Percentiles rank a stretch among this genome's conserved stretches.
These are phyloP conservation scores for Etheostoma nigrum DNA, from an alignment of 2,797 vertebrate genomes.

Conservation along the genomic window DNA sequence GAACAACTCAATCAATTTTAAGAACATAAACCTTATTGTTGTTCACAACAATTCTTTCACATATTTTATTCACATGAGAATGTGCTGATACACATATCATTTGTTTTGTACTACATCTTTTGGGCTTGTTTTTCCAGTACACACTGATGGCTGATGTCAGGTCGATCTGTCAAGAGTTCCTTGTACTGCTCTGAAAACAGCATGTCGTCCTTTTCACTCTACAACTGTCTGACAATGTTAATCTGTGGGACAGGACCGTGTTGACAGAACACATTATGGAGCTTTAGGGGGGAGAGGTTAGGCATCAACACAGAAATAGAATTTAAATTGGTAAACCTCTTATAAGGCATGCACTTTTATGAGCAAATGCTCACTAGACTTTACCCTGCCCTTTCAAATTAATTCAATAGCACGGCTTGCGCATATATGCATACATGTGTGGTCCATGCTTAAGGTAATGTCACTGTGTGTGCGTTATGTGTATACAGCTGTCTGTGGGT, in stretches of 20 bases:
- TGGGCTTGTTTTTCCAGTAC: conserved; percentile 10
- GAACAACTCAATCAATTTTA: conserved; percentile 54
- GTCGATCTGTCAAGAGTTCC: conserved; percentile 49
- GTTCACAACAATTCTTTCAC: conserved; percentile 1
- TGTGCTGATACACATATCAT: neutral
- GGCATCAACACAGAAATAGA: conserved; percentile 69
- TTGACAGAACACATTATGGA: conserved; percentile 73
- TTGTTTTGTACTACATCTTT: too few species aligned
- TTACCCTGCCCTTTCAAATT: conserved; percentile 64
- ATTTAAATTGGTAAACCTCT: conserved; percentile 78
- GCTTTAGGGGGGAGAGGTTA: conserved; percentile 74
- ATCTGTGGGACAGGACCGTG: conserved; percentile 59
- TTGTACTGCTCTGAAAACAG: conserved; percentile 50
- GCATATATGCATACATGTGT: conserved; percentile 40
- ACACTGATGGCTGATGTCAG: conserved; percentile 42
- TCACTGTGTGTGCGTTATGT: conserved; percentile 23
- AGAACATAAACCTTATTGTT: conserved; percentile 23
- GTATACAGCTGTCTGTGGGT: conserved; percentile 14
- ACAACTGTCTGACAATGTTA: conserved; percentile 62
- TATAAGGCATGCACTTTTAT: conserved; percentile 71
- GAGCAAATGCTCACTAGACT: conserved; percentile 56
- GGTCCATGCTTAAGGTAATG: conserved; percentile 32
- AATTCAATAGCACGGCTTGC: conserved; percentile 57
- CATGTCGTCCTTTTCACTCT: conserved; percentile 59
- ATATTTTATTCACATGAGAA: neutral